phyloP scores from a whole-genome alignment of 2,113 vertebrate species.

The Leuciscus idus region DNA sequence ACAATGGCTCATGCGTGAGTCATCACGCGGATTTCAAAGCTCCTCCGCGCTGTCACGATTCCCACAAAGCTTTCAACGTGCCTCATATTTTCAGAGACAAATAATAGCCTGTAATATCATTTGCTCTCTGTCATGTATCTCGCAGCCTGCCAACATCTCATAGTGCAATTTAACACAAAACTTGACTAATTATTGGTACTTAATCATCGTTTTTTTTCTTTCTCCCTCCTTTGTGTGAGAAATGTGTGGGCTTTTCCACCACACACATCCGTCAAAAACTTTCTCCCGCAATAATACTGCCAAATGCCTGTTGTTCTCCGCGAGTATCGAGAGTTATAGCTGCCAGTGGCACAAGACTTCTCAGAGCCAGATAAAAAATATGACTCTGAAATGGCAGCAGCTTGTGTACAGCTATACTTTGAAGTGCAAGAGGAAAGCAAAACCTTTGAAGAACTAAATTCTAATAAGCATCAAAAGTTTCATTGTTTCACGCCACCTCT shows the following conservation, averaged over 20 bases:
- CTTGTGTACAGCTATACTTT: constrained; percentile 28
- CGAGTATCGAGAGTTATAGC: constrained; percentile 37
- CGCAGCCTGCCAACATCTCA: constrained; percentile 49
- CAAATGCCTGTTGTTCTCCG: constrained; percentile 51
- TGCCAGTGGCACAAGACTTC: constrained; percentile 8
- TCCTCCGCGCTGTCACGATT: constrained; percentile 24
- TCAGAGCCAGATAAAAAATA: constrained; percentile 30
- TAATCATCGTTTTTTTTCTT: constrained; percentile 29
- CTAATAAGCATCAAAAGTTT: not conserved
- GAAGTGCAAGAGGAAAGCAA: constrained; percentile 39
- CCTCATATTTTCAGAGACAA: constrained; percentile 34
- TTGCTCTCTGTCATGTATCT: constrained; percentile 52
- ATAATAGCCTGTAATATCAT: constrained; percentile 53
- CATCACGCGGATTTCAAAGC: constrained; percentile 21
- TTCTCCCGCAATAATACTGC: constrained; percentile 43
- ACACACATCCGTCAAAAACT: constrained; percentile 41
- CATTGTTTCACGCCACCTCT: not conserved
- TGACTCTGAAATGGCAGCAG: constrained; percentile 11
- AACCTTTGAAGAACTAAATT: constrained; percentile 16
- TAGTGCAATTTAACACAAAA: constrained; percentile 34
- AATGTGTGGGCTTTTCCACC: constrained; percentile 49
- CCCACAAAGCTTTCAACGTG: constrained; percentile 21
- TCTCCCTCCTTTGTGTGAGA: constrained; percentile 23
- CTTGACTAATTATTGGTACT: constrained; percentile 47
- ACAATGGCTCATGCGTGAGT: constrained; percentile 39